Evolutionary conservation across 2,888 invertebrate genomes (phyloP), one percentile per base, ranked within the genome.

Genomic region (Fragum sueziense): DNA sequence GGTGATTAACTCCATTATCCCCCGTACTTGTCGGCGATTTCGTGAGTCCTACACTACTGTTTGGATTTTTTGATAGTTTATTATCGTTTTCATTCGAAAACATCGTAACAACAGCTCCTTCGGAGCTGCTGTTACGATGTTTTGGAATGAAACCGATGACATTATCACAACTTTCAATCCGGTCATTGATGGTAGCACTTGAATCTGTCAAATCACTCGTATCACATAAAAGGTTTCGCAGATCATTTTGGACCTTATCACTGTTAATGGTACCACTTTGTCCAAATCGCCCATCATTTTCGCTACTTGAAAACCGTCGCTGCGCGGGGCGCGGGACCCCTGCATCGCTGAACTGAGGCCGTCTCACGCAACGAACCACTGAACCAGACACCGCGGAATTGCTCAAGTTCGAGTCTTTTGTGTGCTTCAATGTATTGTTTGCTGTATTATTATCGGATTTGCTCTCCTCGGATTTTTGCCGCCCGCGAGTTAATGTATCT

Each of bases 291-390:
- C 74, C 74, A 47, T 73, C 72, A 68, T 61, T 76, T 59, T 81
- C 81, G 59, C 69, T 73, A 61, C 70, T 78, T 25, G 78, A 73
- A 25, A 74, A 68, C 29, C 74, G 79, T 65, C 81, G 70, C 37
- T 79, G 81, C 57, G 67, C 62, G 33, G 70, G 71, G 14, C 68
- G 75, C 27, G 47, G 62, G 52, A 52, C 22, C n/a, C n/a, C n/a
- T 9, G 76, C 68, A 34, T 86, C 85, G 47, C 74, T 76, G 41
- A 78, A 82, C 57, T 85, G 73, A 51, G 87, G 86, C 69, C 85
- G 83, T 47, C 86, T 74, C 51, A 87, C 79, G 82, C 87, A 86
- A 69, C 85, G 79, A 29, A 82, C 77, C 4, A 80, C 84, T 25
- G 77, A 59, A n/a, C 81, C 84, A 17, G 80, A 71, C 31, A 79